phyloP scores from a whole-genome alignment of 2,888 invertebrate genomes.

The Caenorhabditis sinica region DNA sequence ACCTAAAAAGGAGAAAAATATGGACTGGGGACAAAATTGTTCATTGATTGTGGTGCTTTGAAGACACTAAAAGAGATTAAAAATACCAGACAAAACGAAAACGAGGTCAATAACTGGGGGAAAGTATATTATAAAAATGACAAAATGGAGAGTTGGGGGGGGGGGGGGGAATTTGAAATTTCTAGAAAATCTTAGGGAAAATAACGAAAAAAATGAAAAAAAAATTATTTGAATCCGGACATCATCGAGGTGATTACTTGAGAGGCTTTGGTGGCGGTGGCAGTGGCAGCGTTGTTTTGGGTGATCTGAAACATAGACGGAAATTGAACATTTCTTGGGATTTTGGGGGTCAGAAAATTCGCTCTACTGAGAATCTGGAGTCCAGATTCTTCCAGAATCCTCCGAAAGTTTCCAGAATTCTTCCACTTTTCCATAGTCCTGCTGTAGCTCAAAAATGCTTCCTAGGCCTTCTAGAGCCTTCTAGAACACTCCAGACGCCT shows the following conservation, averaged over 20 bases:
- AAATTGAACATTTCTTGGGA: no score
- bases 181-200: neutral
- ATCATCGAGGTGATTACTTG: conserved; percentile 55
- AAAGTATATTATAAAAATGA: neutral
- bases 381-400: no score
- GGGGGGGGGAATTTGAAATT: neutral
- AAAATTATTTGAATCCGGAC: conserved; percentile 36
- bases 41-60: neutral
- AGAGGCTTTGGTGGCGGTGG: conserved; percentile 36
- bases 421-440: no score
- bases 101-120: neutral
- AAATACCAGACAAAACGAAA: neutral
- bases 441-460: no score
- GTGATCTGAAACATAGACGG: conserved; percentile 23
- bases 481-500: no score
- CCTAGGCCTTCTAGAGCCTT: no score
- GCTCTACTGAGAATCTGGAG: no score
- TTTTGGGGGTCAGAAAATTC: no score
- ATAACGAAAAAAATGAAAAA: neutral
- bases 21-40: neutral
- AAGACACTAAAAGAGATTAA: neutral
- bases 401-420: no score
- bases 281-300: conserved; percentile 39
- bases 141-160: no score
- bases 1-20: no score